A percentile compares a stretch with the other conserved stretches of the same genome.
phyloP scores from a whole-genome alignment of 1,140 invertebrate genomes.

The Pseudomyrmex cubaensis region DNA sequence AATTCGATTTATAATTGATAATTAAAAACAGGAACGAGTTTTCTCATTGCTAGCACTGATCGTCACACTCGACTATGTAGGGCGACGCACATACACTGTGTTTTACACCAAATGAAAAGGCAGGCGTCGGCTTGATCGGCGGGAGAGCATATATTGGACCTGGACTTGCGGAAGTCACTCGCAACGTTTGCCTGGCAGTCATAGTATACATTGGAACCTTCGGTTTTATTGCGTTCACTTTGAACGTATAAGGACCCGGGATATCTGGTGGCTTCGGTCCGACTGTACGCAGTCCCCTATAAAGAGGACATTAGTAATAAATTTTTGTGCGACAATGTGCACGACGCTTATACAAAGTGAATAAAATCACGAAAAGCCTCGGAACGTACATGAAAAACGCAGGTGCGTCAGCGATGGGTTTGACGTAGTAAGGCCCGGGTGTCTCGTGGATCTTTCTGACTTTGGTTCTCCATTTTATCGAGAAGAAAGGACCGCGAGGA shows the following conservation, averaged over 20 bases:
- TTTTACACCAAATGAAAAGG: slow-evolving; percentile 65
- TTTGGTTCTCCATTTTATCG: slow-evolving; percentile 70
- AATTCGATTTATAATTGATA: not conserved
- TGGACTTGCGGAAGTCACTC: slow-evolving; percentile 37
- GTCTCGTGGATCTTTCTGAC: slow-evolving; percentile 9
- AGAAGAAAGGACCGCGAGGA: slow-evolving; percentile 65
- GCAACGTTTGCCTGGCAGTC: rapidly evolving
- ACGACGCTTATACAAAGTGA: not conserved
- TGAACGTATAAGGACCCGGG: slow-evolving; percentile 15
- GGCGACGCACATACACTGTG: slow-evolving; percentile 65
- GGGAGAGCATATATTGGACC: slow-evolving; percentile 61
- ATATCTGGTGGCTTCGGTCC: not conserved
- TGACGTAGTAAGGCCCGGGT: slow-evolving; percentile 74
- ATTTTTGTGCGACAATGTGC: not conserved
- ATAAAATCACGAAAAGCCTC: not conserved
- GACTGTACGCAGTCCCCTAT: slow-evolving; percentile 30
- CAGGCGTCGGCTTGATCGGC: not conserved
- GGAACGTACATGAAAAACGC: slow-evolving; percentile 73
- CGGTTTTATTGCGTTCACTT: slow-evolving; percentile 12
- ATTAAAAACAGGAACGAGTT: not conserved
- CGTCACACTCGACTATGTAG: slow-evolving; percentile 64
- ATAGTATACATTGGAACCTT: slow-evolving; percentile 43
- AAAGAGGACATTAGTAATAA: not conserved
- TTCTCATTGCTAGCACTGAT: slow-evolving; percentile 47
- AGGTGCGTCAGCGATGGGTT: slow-evolving; percentile 59